Percentiles rank a stretch among this genome's conserved stretches.
Conservation (phyloP, 1,140 invertebrate genomes). For the Protaetia brevitarsis region DNA sequence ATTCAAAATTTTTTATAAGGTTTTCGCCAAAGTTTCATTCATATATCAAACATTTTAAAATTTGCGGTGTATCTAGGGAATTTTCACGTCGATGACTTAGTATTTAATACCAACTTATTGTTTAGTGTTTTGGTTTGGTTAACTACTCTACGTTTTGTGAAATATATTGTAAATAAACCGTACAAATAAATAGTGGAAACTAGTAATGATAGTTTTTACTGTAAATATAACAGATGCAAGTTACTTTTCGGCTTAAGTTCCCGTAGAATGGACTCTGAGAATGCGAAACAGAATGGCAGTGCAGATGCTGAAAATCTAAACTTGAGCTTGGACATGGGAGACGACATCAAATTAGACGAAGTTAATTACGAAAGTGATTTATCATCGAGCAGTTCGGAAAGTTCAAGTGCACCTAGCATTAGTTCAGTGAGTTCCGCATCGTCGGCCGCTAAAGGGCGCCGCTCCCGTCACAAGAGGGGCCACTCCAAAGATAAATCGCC, state of each 20-base stretch:
- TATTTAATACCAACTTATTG: conserved; percentile 21
- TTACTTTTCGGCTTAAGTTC: not conserved
- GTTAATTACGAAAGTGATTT: conserved; percentile 71
- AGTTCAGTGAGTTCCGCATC: conserved; percentile 69
- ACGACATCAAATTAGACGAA: conserved; percentile 48
- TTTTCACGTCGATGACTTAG: not conserved
- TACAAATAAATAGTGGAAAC: not conserved
- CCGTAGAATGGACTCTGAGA: conserved; percentile 42
- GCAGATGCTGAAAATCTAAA: conserved; percentile 47
- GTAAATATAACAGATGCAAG: not conserved
- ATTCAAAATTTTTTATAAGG: too few species aligned
- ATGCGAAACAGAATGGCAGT: conserved; percentile 44
- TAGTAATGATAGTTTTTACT: conserved; percentile 9
- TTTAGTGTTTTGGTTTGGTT: conserved; percentile 25
- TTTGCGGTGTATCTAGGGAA: conserved; percentile 10
- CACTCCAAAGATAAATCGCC: conserved; percentile 53
- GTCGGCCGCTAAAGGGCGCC: conserved; percentile 52
- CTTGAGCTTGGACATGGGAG: conserved; percentile 46
- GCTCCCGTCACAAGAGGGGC: conserved; percentile 54
- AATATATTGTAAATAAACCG: conserved; percentile 10
- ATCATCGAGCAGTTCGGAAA: conserved; percentile 65
- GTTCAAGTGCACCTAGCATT: conserved; percentile 67
- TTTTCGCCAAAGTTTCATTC: too few species aligned
- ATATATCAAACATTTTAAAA: too few species aligned
- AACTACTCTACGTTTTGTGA: conserved; percentile 13